A percentile compares a stretch with the other conserved stretches of the same genome.
These are phyloP conservation scores for Conger conger DNA, from an alignment of 2,113 vertebrate species.

Conservation along the genomic window DNA sequence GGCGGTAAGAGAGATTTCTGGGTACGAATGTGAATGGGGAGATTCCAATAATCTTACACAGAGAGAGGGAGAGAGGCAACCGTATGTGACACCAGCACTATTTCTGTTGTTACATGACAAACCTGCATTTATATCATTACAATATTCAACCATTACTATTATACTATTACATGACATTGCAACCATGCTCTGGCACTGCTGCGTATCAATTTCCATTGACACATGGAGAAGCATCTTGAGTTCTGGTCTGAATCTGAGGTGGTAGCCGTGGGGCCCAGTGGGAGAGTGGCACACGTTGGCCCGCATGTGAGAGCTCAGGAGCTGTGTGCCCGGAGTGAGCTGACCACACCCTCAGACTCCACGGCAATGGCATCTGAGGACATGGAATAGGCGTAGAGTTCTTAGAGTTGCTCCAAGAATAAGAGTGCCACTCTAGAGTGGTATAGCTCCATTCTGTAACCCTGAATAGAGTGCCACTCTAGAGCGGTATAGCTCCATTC, in stretches of 20 bases:
- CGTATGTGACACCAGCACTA: neutral
- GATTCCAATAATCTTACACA: neutral
- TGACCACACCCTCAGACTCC: neutral
- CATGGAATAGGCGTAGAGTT: neutral
- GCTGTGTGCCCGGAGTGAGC: neutral
- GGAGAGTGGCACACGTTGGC: neutral
- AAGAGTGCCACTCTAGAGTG: neutral
- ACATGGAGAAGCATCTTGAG: neutral
- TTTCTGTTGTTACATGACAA: no score
- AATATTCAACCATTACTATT: no score
- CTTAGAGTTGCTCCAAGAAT: neutral
- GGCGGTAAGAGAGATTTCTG: neutral
- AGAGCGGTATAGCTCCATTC: conserved; percentile 45
- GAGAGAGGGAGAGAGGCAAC: neutral
- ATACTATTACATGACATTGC: neutral
- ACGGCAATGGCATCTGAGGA: neutral
- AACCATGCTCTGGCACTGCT: neutral
- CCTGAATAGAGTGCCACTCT: conserved; percentile 65
- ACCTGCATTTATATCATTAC: no score
- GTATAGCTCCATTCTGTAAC: neutral
- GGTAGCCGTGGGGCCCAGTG: neutral
- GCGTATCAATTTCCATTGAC: neutral
- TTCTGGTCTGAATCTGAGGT: no score
- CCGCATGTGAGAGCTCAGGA: neutral
- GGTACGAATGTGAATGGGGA: neutral